Percentiles rank a stretch among this genome's conserved stretches.
These are phyloP conservation scores for Apeira syringaria DNA, from an alignment of 2,888 invertebrate genomes.

Conservation along the genomic window DNA sequence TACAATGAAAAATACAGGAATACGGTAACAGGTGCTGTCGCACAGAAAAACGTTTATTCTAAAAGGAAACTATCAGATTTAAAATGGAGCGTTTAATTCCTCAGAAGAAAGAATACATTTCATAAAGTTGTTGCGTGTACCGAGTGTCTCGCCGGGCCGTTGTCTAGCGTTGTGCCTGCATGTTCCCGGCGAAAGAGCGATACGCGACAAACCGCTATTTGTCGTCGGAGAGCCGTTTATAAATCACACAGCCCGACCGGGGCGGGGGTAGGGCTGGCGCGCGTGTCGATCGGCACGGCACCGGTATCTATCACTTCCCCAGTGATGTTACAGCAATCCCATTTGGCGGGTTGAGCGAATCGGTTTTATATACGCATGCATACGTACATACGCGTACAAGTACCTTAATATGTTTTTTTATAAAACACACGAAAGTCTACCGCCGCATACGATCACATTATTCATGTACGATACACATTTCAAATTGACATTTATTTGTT, in stretches of 20 bases:
- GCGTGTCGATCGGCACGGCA: constrained; percentile 38
- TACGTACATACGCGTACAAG: too few species aligned
- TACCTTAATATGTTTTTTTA: too few species aligned
- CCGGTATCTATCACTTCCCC: constrained; percentile 42
- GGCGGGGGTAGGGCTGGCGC: constrained; percentile 49
- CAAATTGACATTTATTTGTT: too few species aligned
- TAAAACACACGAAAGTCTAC: too few species aligned
- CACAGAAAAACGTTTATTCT: too few species aligned
- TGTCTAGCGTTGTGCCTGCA: constrained; percentile 50
- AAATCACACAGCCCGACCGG: constrained; percentile 70
- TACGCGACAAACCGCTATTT: constrained; percentile 79
- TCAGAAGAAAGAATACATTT: constrained; percentile 7
- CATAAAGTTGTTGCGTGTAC: constrained; percentile 8
- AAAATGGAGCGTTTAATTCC: constrained; percentile 33
- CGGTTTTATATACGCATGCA: too few species aligned
- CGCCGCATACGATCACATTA: too few species aligned
- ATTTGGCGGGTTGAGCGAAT: constrained; percentile 31
- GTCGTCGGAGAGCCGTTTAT: constrained; percentile 69
- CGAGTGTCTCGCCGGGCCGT: constrained; percentile 28
- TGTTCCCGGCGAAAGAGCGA: constrained; percentile 67
- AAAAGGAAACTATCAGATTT: constrained; percentile 11
- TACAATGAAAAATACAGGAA: too few species aligned
- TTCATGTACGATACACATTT: too few species aligned
- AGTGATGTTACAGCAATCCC: constrained; percentile 25
- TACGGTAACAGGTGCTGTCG: too few species aligned